Evolutionary conservation across 2,797 vertebrate species (phyloP), one percentile per base, ranked within the genome.

Genomic region (Bryconaethiops microstoma): DNA sequence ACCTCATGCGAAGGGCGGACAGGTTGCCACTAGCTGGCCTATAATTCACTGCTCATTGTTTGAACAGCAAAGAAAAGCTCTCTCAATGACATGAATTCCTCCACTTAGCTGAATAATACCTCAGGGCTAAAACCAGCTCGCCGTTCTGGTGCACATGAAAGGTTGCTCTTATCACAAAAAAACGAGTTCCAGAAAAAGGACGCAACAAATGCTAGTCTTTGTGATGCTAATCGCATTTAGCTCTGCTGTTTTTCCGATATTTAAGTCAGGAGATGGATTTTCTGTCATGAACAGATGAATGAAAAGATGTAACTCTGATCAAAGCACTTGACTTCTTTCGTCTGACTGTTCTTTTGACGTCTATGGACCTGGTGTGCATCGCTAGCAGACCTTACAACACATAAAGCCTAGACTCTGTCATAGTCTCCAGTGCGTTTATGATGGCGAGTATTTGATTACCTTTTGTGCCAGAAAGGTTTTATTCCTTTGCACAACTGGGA

Each of bases 11-110:
- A 82, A 77, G 57, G 68, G 82, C 76, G 79, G 82, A 87, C 91
- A 90, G 83, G 89, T 92, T 90, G 80, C 81, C 86, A 84, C 90
- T 82, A 86, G 87, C 87, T 85, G 68, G 72, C 39, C 81, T 82
- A 81, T 89, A 52, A 85, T 85, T 87, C 84, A 68, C 77, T 63
- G 83, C 75, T 84, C 71, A 2, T 85, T 86, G 82, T 82, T 80
- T 63, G 60, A 75, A 82, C 69, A 76, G 74, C 68, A 62, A 62
- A 83, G 83, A 65, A 54, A 85, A 85, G 39, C 83, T 86, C 84
- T 85, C 84, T 50, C 79, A 88, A 80, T 79, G 90, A 84, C 85
- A 86, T 74, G 84, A 81, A 86, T 74, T 87, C 86, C 79, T 79
- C 84, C 77, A 87, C 73, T 81, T 84, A 77, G 67, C 70, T 57